These are phyloP conservation scores for Ciconia nigra DNA, from an alignment of 2,797 vertebrate species.

Conservation along the genomic window DNA sequence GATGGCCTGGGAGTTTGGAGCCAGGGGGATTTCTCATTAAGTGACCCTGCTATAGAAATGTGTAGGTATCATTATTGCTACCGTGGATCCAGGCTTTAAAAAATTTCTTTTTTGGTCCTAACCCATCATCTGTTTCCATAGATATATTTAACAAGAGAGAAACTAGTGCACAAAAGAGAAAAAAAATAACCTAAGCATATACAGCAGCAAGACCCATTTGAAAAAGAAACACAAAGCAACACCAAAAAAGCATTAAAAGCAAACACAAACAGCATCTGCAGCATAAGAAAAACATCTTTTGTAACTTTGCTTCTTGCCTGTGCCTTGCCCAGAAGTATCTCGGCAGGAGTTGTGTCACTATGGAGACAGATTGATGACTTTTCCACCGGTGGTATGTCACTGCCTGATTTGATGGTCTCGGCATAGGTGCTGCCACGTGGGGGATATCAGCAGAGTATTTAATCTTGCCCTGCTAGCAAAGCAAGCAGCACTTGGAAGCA, in stretches of 20 bases:
- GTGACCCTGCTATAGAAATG: neutral
- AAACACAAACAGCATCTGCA: neutral
- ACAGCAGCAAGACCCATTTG: neutral
- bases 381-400: neutral
- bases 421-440: neutral
- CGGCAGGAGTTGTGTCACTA: neutral
- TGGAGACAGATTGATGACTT: neutral
- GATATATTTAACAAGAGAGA: neutral
- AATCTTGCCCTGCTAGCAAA: neutral
- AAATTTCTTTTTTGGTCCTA: neutral
- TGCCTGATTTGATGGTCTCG: neutral
- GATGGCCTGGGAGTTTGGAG: neutral
- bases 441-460: neutral
- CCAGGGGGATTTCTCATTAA: neutral
- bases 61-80: neutral
- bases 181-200: neutral
- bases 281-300: neutral
- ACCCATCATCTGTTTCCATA: neutral
- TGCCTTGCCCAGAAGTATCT: neutral
- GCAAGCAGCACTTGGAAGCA: accelerated
- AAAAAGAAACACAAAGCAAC: neutral
- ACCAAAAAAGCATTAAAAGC: neutral
- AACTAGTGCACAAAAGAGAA: neutral
- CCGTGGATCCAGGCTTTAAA: neutral
- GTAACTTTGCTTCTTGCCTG: neutral